Conservation (phyloP, 2,888 invertebrate genomes). For the Spodoptera littoralis region DNA sequence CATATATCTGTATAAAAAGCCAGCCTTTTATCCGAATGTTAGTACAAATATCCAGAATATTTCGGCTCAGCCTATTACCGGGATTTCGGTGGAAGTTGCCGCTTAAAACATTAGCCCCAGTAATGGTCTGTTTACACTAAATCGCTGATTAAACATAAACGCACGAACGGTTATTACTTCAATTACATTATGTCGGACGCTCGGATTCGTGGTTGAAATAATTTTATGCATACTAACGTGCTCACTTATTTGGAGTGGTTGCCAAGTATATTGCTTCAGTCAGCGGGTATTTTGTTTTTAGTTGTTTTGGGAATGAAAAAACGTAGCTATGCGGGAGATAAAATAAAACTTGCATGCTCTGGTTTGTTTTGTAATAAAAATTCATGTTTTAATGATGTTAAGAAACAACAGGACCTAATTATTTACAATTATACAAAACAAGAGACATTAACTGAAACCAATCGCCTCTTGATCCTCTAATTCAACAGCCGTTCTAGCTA, state of each 20-base stretch:
- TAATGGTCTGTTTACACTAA: conserved; percentile 53
- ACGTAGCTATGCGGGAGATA: no score
- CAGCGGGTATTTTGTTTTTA: neutral
- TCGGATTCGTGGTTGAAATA: conserved; percentile 26
- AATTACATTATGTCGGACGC: conserved; percentile 43
- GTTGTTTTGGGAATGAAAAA: neutral
- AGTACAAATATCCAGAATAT: conserved; percentile 34
- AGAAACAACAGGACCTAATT: no score
- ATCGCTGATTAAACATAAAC: conserved; percentile 46
- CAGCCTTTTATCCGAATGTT: conserved; percentile 25
- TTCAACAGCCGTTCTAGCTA: neutral
- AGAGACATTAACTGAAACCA: no score
- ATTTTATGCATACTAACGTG: conserved; percentile 20
- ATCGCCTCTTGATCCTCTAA: no score
- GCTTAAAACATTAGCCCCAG: conserved; percentile 46
- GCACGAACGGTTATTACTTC: conserved; percentile 42
- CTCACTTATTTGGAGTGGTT: conserved; percentile 3
- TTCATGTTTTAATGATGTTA: no score
- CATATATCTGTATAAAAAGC: conserved; percentile 18
- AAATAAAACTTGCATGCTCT: no score
- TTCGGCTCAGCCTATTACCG: conserved; percentile 33
- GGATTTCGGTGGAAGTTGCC: conserved; percentile 40
- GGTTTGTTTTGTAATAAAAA: no score
- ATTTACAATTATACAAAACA: no score
- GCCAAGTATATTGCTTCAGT: neutral